A percentile compares a stretch with the other conserved stretches of the same genome.
These are phyloP conservation scores for Mesocentrotus franciscanus DNA, from an alignment of 53 echinoderm and acorn worm genomes.

Conservation along the genomic window DNA sequence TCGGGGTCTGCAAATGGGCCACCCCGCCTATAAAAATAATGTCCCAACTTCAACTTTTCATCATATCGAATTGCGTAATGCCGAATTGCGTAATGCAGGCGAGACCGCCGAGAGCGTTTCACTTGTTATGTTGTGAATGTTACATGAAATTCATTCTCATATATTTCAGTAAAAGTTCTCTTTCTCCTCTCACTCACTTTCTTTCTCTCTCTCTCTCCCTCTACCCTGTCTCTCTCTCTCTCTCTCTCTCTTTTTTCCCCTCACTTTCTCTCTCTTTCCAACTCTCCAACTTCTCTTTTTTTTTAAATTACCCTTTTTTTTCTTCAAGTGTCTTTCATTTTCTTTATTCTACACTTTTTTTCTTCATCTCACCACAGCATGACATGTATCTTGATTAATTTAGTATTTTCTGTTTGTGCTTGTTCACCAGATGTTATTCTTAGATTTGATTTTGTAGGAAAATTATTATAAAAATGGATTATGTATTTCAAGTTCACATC, in stretches of 20 bases:
- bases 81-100: no score
- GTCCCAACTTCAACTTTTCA: no score
- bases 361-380: background rate
- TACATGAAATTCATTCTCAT: background rate
- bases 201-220: no score
- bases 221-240: no score
- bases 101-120: no score
- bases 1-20: no score
- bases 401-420: background rate
- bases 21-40: no score
- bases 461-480: no score
- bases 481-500: background rate
- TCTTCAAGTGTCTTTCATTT: background rate
- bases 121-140: background rate
- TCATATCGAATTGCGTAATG: no score
- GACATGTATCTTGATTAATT: background rate
- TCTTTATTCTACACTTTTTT: background rate
- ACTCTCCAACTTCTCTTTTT: background rate
- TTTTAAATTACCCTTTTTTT: background rate
- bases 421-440: background rate
- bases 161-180: no score
- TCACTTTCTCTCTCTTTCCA: background rate
- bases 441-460: background rate
- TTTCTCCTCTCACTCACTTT: background rate
- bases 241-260: background rate